Percentiles rank a stretch among this genome's conserved stretches.
Conservation (phyloP, 2,888 invertebrate species). For the Gari tellinella region DNA sequence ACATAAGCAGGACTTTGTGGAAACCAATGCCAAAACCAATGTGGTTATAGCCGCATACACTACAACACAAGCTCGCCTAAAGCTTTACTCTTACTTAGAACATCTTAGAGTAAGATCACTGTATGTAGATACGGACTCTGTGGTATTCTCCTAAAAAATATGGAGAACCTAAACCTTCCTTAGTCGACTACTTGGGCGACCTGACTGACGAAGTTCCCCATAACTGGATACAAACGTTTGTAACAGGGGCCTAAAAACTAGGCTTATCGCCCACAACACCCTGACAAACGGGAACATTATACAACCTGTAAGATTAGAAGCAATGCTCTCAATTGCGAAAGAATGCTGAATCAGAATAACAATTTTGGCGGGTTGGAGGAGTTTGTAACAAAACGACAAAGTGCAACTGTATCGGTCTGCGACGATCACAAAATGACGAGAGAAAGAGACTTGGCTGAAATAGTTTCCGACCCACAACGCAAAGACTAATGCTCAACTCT, state of each 20-base stretch:
- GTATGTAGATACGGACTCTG: conserved; percentile 24
- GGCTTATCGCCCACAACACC: too few species aligned
- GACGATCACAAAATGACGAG: conserved; percentile 12
- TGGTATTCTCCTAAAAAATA: conserved; percentile 29
- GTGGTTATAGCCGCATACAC: conserved; percentile 9
- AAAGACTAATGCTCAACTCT: conserved; percentile 2
- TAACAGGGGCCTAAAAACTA: conserved; percentile 82
- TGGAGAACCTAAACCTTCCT: conserved; percentile 54
- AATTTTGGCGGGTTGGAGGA: conserved; percentile 58
- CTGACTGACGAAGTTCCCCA: conserved; percentile 79
- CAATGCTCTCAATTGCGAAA: conserved; percentile 64
- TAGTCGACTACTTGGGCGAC: conserved; percentile 79
- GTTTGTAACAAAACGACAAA: conserved; percentile 18
- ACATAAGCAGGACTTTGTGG: not conserved
- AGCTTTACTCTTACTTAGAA: conserved; percentile 1
- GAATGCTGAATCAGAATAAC: conserved; percentile 31
- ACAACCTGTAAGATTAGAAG: conserved; percentile 21
- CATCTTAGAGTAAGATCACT: not conserved
- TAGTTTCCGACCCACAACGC: not conserved
- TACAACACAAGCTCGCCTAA: conserved; percentile 1
- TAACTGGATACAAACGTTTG: conserved; percentile 63
- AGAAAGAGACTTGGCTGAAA: not conserved
- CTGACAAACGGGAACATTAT: too few species aligned
- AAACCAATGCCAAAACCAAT: not conserved
- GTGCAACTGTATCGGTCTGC: conserved; percentile 1